A percentile compares a stretch with the other conserved stretches of the same genome.
Conservation (phyloP, 2,113 vertebrate species). For the Ceyx melanurus region DNA sequence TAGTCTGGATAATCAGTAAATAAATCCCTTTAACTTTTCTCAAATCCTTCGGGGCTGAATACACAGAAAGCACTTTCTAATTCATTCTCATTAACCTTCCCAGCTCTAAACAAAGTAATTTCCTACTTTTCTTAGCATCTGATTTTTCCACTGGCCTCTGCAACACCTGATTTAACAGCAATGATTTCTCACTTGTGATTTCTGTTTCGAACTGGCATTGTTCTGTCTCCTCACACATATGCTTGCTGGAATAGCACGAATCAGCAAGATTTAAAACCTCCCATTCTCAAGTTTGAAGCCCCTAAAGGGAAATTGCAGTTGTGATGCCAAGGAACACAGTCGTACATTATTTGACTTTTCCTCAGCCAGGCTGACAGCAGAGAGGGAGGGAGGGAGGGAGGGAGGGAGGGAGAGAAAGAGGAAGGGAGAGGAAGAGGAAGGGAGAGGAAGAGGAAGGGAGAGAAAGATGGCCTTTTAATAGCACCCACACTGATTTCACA, state of each 20-base stretch:
- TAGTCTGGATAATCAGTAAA: constrained; percentile 65
- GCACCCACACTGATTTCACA: constrained; percentile 55
- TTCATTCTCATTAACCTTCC: constrained; percentile 49
- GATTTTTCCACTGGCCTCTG: constrained; percentile 45
- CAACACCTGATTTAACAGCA: constrained; percentile 59
- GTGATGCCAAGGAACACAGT: constrained; percentile 78
- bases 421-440: no score
- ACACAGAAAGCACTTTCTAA: constrained; percentile 58
- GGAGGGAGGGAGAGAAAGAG: not conserved
- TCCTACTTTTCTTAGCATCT: not conserved
- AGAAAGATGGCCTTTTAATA: constrained; percentile 73
- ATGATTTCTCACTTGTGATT: constrained; percentile 60
- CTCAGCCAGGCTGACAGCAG: constrained; percentile 66
- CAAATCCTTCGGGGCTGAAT: constrained; percentile 27
- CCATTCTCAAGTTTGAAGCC: constrained; percentile 73
- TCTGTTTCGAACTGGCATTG: constrained; percentile 43
- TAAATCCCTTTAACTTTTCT: constrained; percentile 39
- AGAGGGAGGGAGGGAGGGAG: constrained; percentile 8
- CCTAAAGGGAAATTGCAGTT: constrained; percentile 70
- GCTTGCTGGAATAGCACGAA: constrained; percentile 57
- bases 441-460: no score
- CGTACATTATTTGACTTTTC: constrained; percentile 74
- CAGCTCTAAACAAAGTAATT: constrained; percentile 50
- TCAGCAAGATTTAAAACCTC: constrained; percentile 78
- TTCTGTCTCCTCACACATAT: constrained; percentile 45